These are phyloP conservation scores for Clepsis dumicolana DNA, from an alignment of 2,888 invertebrate species.

Conservation along the genomic window DNA sequence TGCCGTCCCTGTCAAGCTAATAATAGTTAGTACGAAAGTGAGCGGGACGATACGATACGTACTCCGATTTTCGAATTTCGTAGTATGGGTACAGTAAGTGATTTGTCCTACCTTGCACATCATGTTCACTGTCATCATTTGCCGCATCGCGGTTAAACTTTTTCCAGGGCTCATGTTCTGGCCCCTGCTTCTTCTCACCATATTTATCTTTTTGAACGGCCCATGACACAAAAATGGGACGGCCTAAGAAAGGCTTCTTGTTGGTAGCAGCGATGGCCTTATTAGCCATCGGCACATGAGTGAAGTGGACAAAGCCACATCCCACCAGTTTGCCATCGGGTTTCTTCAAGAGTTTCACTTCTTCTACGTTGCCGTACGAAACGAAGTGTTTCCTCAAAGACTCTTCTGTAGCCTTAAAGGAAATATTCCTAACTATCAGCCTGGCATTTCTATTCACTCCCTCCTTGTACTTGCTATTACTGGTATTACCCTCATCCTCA, in stretches of 20 bases:
- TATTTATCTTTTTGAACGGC: conserved; percentile 93
- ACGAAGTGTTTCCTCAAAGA: conserved; percentile 90
- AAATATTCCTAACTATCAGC: conserved; percentile 89
- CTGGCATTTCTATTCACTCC: conserved; percentile 83
- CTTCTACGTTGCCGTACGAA: conserved; percentile 91
- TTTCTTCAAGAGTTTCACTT: conserved; percentile 90
- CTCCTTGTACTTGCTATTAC: conserved; percentile 58
- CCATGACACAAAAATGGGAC: conserved; percentile 92
- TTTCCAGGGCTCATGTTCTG: conserved; percentile 49
- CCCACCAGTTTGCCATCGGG: conserved; percentile 92
- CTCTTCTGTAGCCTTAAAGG: conserved; percentile 90
- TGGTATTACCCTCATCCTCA: conserved; percentile 52
- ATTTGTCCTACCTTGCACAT: conserved; percentile 32
- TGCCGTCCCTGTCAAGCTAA: too few relatives aligned
- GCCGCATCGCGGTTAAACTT: conserved; percentile 48
- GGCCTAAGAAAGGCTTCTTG: conserved; percentile 88
- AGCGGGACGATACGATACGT: too few relatives aligned
- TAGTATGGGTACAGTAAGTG: too few relatives aligned
- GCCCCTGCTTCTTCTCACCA: conserved; percentile 57
- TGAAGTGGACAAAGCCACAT: conserved; percentile 96
- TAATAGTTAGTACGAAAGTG: too few relatives aligned
- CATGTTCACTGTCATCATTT: conserved; percentile 47
- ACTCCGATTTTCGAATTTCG: too few relatives aligned
- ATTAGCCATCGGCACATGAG: conserved; percentile 91
- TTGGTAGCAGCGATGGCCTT: conserved; percentile 91